Conservation (phyloP, 2,888 invertebrate species). For the Hirtodrosophila alboralis region DNA sequence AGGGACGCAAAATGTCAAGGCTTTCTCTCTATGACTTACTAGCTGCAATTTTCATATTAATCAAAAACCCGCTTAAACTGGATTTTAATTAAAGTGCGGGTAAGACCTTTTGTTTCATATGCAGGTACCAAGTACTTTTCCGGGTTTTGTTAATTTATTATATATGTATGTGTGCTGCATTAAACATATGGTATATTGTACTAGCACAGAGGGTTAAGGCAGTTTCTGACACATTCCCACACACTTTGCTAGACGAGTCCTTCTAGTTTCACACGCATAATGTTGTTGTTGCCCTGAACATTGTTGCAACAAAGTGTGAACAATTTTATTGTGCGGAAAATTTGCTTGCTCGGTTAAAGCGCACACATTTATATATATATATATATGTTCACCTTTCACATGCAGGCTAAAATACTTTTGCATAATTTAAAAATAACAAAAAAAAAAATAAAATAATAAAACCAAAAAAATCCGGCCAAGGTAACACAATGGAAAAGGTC, state of each 20-base stretch:
- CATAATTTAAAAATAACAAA: conserved; percentile 56
- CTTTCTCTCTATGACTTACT: conserved; percentile 13
- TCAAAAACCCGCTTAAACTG: conserved; percentile 15
- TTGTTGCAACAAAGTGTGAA: conserved; percentile 64
- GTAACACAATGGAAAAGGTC: conserved; percentile 45
- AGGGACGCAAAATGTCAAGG: conserved; percentile 42
- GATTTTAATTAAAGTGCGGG: conserved; percentile 25
- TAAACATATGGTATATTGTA: conserved; percentile 2
- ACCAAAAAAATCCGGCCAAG: conserved; percentile 41
- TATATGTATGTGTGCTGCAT: conserved; percentile 8
- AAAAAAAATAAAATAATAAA: conserved; percentile 17
- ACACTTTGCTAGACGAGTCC: background rate
- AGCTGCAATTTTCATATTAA: conserved; percentile 41
- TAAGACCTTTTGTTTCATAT: conserved; percentile 6
- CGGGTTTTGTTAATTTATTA: conserved; percentile 19
- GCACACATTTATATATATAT: too few species aligned
- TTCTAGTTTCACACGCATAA: conserved; percentile 19
- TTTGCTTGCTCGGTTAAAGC: conserved; percentile 39
- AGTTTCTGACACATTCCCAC: conserved; percentile 18
- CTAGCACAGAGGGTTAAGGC: background rate
- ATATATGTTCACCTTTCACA: conserved; percentile 27
- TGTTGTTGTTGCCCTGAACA: conserved; percentile 9
- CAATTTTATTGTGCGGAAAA: conserved; percentile 75
- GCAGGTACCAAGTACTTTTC: background rate
- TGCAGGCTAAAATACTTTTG: conserved; percentile 48